Conservation (phyloP, 2,113 vertebrate species). For the Amazona vittata region DNA sequence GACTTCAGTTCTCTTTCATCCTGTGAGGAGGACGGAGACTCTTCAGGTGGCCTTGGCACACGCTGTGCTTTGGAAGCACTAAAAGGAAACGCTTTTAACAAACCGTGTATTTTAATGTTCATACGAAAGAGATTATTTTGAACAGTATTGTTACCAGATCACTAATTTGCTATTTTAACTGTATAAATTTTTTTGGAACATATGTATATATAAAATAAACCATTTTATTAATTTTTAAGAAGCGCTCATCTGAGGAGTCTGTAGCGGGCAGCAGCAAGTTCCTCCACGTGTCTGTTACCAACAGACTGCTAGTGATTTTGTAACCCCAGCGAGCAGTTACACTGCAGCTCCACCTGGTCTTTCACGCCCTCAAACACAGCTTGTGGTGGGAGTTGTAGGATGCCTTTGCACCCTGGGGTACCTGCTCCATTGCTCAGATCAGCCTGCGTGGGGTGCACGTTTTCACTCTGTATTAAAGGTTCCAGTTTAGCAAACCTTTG, state of each 20-base stretch:
- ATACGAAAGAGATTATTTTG: constrained; percentile 96
- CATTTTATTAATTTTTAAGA: constrained; percentile 87
- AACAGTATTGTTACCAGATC: constrained; percentile 92
- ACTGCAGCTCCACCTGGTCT: background rate
- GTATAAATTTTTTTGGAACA: constrained; percentile 89
- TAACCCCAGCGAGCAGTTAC: background rate
- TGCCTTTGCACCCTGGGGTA: background rate
- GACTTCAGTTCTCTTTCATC: constrained; percentile 79
- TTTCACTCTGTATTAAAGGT: background rate
- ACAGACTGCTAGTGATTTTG: background rate
- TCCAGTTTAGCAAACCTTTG: background rate
- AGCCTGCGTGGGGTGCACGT: background rate
- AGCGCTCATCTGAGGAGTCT: constrained; percentile 65
- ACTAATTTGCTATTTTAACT: constrained; percentile 90
- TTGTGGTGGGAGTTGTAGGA: background rate
- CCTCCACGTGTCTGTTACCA: background rate
- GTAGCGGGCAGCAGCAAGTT: constrained; percentile 39
- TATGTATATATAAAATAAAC: constrained; percentile 87
- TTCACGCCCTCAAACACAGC: background rate
- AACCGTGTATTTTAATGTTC: constrained; percentile 90
- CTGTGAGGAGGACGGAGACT: constrained; percentile 77
- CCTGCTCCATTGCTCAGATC: background rate
- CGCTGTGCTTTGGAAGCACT: constrained; percentile 84
- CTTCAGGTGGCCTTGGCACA: constrained; percentile 80
- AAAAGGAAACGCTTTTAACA: constrained; percentile 80